Conservation (phyloP, 2,797 vertebrate species). For the Cyclura pinguis region DNA sequence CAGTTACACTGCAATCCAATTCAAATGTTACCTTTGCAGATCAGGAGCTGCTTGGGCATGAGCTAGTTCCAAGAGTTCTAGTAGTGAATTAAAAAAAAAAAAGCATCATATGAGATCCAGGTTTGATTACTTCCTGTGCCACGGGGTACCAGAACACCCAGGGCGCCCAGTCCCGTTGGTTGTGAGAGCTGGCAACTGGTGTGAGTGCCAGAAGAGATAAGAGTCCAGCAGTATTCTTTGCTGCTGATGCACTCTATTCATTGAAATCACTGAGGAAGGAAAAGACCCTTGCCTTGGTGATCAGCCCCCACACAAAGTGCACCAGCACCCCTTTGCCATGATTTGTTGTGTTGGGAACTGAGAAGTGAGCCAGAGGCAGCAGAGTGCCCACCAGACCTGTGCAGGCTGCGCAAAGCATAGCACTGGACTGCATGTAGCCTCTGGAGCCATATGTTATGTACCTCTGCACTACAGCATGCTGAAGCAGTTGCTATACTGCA, state of each 20-base stretch:
- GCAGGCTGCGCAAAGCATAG: neutral
- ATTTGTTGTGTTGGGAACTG: neutral
- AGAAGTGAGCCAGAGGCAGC: neutral
- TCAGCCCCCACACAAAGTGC: too few relatives aligned
- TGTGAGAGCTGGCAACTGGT: too few relatives aligned
- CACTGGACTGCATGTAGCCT: neutral
- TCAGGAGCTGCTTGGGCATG: neutral
- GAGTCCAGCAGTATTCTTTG: too few relatives aligned
- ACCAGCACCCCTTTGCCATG: too few relatives aligned
- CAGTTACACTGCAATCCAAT: neutral
- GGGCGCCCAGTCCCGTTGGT: too few relatives aligned
- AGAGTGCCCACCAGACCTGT: neutral
- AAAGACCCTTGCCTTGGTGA: too few relatives aligned
- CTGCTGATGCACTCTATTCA: too few relatives aligned
- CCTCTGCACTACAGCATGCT: neutral
- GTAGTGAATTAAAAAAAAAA: too few relatives aligned
- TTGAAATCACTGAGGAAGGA: too few relatives aligned
- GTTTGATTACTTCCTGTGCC: neutral
- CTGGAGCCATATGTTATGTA: neutral
- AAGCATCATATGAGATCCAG: neutral
- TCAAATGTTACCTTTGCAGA: neutral
- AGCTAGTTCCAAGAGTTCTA: neutral
- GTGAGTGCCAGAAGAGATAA: too few relatives aligned
- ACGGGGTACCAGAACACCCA: too few relatives aligned
- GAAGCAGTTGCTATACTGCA: neutral